Evolutionary conservation across 92 coral and sea anemone genomes (phyloP).

Genomic region (Umimayanthus chanpuru): DNA sequence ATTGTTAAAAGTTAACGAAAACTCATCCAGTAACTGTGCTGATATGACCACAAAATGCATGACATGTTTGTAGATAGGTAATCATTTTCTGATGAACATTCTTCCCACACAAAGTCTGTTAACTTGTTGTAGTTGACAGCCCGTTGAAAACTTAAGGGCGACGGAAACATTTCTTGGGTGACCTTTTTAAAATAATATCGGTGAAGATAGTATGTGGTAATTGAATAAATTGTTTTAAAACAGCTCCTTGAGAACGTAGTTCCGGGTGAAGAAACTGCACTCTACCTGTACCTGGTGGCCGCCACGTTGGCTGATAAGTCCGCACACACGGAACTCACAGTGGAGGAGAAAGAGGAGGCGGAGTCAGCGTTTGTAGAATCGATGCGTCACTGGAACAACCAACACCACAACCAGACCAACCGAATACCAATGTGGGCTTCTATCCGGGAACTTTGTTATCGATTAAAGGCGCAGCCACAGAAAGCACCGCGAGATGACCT

Average conservation of each 20-base stretch:
- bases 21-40: too few species aligned
- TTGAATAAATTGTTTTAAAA: not conserved
- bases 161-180: too few species aligned
- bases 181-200: too few species aligned
- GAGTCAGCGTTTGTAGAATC: constrained; percentile 14
- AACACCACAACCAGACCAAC: not conserved
- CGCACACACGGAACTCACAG: constrained; percentile 9
- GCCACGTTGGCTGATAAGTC: constrained; percentile 23
- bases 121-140: too few species aligned
- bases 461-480: constrained; percentile 23
- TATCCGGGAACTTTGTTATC: constrained; percentile 30
- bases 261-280: constrained; percentile 19
- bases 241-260: constrained; percentile 5
- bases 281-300: not conserved
- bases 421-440: constrained; percentile 21
- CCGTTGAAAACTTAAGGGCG: too few species aligned
- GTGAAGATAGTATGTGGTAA: too few species aligned
- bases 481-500: constrained; percentile 26
- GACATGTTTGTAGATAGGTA: too few species aligned
- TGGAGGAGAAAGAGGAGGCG: not conserved
- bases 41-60: too few species aligned
- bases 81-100: too few species aligned
- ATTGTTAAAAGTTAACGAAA: too few species aligned
- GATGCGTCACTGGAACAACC: not conserved
- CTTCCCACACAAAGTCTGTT: too few species aligned